Percentiles rank a stretch among this genome's conserved stretches.
Evolutionary conservation across 2,113 vertebrate genomes (phyloP).

Genomic region (Oenanthe oenanthe): DNA sequence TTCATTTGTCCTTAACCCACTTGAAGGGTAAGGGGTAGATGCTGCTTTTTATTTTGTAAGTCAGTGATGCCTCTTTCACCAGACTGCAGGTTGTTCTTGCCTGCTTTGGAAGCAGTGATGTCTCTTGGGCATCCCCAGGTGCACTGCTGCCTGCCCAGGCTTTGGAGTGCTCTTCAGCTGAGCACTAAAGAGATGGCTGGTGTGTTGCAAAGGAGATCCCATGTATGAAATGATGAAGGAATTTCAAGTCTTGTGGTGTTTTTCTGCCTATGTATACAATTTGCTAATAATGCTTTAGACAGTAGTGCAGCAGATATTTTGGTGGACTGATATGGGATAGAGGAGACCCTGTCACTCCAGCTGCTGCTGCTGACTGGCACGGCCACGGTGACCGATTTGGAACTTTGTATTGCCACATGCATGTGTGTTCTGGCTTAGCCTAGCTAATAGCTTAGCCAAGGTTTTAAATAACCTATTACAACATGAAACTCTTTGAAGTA

Average conservation of each 20-base stretch:
- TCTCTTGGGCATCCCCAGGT: neutral
- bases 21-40: neutral
- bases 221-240: neutral
- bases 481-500: neutral
- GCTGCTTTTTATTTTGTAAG: neutral
- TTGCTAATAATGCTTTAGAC: neutral
- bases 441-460: neutral
- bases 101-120: neutral
- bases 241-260: neutral
- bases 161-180: neutral
- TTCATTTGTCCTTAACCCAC: neutral
- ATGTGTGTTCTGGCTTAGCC: neutral
- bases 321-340: accelerated
- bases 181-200: neutral
- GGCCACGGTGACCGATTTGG: neutral
- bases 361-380: neutral
- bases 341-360: neutral
- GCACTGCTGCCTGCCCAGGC: neutral
- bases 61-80: neutral
- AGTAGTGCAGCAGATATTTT: neutral
- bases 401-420: neutral
- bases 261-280: neutral
- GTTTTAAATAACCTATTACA: neutral
- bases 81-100: neutral
- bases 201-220: neutral